Conservation (phyloP, 2,888 invertebrate species). For the Didymodactylos carnosus region DNA sequence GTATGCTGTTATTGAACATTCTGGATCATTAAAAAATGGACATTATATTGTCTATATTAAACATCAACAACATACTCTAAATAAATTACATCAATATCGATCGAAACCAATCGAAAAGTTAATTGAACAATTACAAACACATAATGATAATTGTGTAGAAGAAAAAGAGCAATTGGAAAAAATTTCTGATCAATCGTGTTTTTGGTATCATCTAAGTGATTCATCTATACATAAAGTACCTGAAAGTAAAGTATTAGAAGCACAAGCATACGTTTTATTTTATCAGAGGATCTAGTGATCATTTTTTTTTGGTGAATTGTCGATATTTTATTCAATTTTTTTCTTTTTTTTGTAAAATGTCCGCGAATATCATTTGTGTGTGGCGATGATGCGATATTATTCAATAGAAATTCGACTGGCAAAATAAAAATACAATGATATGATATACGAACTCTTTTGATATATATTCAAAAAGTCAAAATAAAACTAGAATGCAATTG, state of each 20-base stretch:
- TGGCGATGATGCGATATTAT: too few species aligned
- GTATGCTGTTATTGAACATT: not conserved
- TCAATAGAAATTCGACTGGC: too few species aligned
- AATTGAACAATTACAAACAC: not conserved
- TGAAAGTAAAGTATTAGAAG: not conserved
- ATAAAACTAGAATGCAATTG: too few species aligned
- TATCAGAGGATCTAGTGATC: not conserved
- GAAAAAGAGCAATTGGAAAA: not conserved
- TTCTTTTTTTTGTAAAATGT: too few species aligned
- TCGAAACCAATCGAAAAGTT: not conserved
- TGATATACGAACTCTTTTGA: too few species aligned
- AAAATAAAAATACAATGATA: too few species aligned
- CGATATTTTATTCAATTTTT: too few species aligned
- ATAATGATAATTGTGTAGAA: not conserved
- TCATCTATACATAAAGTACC: not conserved
- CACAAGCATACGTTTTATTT: not conserved
- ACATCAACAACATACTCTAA: not conserved
- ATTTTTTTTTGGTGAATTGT: not conserved
- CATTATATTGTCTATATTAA: not conserved
- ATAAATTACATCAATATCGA: not conserved
- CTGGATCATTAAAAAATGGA: not conserved
- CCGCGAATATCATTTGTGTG: too few species aligned
- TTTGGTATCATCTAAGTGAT: not conserved
- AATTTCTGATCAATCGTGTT: not conserved
- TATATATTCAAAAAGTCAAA: too few species aligned